phyloP scores from a whole-genome alignment of 1,140 invertebrate genomes.

The Drosophila arawakana region DNA sequence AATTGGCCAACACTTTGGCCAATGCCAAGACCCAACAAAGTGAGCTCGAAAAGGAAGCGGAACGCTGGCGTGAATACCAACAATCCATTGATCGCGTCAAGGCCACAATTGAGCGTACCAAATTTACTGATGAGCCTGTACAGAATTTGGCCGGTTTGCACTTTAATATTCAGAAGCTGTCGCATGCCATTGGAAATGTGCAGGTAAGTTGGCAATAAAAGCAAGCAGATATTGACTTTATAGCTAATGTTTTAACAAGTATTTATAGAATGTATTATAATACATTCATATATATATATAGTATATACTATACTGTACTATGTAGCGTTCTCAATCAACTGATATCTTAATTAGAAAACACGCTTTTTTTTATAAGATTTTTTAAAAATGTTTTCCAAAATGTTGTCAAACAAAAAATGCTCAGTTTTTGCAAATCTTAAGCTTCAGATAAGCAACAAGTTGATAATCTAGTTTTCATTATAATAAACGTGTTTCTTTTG shows the following conservation, averaged over 20 bases:
- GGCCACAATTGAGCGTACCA: conserved; percentile 89
- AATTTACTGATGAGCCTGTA: conserved; percentile 90
- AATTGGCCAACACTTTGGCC: conserved; percentile 92
- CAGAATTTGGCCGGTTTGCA: conserved; percentile 91
- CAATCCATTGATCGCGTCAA: conserved; percentile 91
- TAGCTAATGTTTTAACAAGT: not conserved
- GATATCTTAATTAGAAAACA: too few species aligned
- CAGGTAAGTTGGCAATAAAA: conserved; percentile 87
- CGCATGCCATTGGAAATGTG: conserved; percentile 90
- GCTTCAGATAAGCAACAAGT: not conserved
- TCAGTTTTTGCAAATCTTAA: not conserved
- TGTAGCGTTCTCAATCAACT: too few species aligned
- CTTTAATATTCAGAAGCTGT: conserved; percentile 92
- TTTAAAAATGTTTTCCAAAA: too few species aligned
- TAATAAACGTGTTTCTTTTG: not conserved
- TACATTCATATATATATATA: too few species aligned
- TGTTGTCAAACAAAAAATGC: not conserved
- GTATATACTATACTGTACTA: not conserved
- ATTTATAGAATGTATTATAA: not conserved
- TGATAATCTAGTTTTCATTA: conserved; percentile 3
- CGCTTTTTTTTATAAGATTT: too few species aligned
- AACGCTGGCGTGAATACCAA: conserved; percentile 92
- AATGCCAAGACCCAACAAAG: conserved; percentile 91
- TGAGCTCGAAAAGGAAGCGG: conserved; percentile 90
- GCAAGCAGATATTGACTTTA: not conserved